Conservation (phyloP, 2,113 vertebrate species). For the Microcebus murinus region DNA sequence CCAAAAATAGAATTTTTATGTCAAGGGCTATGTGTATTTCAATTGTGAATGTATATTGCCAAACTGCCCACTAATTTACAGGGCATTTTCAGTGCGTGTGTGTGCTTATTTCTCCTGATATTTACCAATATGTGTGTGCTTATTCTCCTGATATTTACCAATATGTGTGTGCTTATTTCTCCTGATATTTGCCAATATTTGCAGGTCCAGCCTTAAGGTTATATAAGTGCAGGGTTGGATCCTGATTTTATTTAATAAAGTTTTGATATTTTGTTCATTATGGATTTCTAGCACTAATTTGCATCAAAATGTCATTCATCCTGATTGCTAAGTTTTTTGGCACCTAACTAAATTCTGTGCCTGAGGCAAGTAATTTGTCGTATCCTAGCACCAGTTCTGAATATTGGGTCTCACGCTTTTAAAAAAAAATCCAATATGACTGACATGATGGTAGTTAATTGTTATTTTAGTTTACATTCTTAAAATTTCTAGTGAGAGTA, state of each 20-base stretch:
- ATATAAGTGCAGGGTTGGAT: not conserved
- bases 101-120: not conserved
- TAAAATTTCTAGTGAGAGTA: not conserved
- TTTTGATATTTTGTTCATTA: constrained; percentile 1
- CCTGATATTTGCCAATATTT: not conserved
- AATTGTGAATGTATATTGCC: not conserved
- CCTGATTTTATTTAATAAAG: constrained; percentile 23
- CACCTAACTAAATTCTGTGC: not conserved
- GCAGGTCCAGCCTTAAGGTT: not conserved
- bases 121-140: not conserved
- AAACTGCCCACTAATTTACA: not conserved
- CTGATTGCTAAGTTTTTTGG: not conserved
- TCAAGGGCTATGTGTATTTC: not conserved
- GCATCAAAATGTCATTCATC: not conserved
- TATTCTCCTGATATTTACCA: not conserved
- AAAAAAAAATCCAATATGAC: not conserved
- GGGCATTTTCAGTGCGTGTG: not conserved
- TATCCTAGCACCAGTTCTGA: not conserved
- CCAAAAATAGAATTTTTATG: not conserved
- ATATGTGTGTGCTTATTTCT: not conserved
- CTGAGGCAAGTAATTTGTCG: not conserved
- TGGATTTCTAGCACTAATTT: not conserved
- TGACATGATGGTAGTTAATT: not conserved
- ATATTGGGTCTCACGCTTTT: not conserved
- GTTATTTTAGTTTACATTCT: constrained; percentile 9